These are phyloP conservation scores for Felis catus DNA, from an alignment of 2,113 vertebrate genomes.

Conservation along the genomic window DNA sequence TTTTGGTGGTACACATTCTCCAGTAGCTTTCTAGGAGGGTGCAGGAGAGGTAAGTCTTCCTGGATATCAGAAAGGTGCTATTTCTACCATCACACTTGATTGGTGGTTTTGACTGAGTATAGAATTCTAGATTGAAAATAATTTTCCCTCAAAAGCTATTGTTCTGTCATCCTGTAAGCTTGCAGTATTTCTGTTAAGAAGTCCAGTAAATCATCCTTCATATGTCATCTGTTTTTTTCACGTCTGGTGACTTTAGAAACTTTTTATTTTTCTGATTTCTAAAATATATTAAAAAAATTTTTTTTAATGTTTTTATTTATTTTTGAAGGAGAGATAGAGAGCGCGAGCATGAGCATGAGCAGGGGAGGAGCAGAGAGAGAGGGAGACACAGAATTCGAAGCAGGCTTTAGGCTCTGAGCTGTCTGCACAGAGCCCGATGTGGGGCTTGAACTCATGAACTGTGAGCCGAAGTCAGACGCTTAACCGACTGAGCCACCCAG, in stretches of 20 bases:
- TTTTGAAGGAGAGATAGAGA: too few species aligned
- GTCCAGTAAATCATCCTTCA: not conserved
- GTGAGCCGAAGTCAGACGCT: too few species aligned
- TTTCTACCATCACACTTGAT: fast-evolving
- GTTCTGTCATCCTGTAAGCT: not conserved
- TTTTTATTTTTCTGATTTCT: constrained; percentile 7
- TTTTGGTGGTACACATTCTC: not conserved
- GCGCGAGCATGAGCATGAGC: too few species aligned
- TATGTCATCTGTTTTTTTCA: too few species aligned
- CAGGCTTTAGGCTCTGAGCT: too few species aligned
- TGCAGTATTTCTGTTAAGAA: not conserved
- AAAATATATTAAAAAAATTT: not conserved
- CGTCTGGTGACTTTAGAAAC: not conserved
- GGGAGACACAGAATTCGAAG: too few species aligned
- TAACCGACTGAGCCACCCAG: too few species aligned
- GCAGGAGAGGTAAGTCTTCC: not conserved
- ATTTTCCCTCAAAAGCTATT: not conserved
- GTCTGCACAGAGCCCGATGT: too few species aligned
- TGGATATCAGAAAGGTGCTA: not conserved
- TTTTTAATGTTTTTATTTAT: too few species aligned
- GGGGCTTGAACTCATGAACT: too few species aligned
- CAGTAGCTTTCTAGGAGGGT: not conserved
- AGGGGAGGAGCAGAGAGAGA: too few species aligned
- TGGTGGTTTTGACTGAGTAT: not conserved
- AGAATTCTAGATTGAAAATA: not conserved